Evolutionary conservation across 2,888 invertebrate genomes (phyloP).

Genomic region (Lacanobia wlatinum): DNA sequence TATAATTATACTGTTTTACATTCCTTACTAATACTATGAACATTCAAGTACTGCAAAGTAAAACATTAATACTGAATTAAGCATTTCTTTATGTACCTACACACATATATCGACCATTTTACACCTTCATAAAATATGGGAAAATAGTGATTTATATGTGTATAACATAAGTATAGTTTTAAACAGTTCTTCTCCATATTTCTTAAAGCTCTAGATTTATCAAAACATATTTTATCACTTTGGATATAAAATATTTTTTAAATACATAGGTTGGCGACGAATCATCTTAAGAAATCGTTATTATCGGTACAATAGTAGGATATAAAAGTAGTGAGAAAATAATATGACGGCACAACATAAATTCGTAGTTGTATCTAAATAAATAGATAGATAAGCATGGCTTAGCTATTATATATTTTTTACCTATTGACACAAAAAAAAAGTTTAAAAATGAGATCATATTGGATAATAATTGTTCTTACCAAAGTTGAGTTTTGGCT

Average conservation of each 20-base stretch:
- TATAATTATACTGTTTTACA: constrained; percentile 36
- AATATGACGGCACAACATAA: constrained; percentile 56
- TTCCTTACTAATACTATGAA: constrained; percentile 47
- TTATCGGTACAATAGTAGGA: constrained; percentile 29
- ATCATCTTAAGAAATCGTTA: constrained; percentile 29
- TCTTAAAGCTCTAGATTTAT: constrained; percentile 37
- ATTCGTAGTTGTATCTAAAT: constrained; percentile 36
- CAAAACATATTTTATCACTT: constrained; percentile 26
- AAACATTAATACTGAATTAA: constrained; percentile 21
- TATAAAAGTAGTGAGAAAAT: constrained; percentile 42
- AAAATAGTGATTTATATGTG: constrained; percentile 66
- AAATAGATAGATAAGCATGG: constrained; percentile 48
- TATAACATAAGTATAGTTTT: constrained; percentile 50
- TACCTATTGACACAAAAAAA: constrained; percentile 27
- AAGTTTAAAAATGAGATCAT: constrained; percentile 21
- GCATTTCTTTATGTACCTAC: constrained; percentile 41
- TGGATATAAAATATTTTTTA: constrained; percentile 28
- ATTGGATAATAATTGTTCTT: constrained; percentile 17
- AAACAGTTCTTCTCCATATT: constrained; percentile 40
- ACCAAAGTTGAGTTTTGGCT: constrained; percentile 13
- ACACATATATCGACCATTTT: neutral
- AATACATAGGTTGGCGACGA: constrained; percentile 21
- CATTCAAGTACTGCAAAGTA: constrained; percentile 9
- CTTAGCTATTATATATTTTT: constrained; percentile 60
- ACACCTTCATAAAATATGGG: constrained; percentile 32